Percentiles rank a stretch among this genome's conserved stretches.
Evolutionary conservation across 1,140 invertebrate species (phyloP).

Genomic region (Drosophila novamexicana): DNA sequence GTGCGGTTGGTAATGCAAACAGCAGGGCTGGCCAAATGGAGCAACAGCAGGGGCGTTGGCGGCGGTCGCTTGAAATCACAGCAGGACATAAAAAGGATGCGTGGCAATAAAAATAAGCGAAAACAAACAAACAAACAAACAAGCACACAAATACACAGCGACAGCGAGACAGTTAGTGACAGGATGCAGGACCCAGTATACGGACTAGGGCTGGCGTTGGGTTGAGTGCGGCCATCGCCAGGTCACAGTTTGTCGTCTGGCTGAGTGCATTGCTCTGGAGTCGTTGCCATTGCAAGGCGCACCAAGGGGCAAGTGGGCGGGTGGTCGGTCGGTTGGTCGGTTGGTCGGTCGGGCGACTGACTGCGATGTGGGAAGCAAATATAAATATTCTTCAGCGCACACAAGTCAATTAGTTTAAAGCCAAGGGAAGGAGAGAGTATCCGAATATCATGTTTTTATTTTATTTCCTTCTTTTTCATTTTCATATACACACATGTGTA

Average conservation of each 20-base stretch:
- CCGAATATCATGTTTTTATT: not conserved
- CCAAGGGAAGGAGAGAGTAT: slow-evolving; percentile 7
- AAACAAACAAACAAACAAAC: slow-evolving; percentile 51
- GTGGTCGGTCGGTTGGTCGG: not conserved
- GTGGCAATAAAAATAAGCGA: slow-evolving; percentile 70
- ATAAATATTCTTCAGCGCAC: slow-evolving; percentile 24
- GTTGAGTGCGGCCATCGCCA: not conserved
- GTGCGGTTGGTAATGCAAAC: slow-evolving; percentile 70
- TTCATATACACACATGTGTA: not conserved
- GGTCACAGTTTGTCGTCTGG: slow-evolving; percentile 38
- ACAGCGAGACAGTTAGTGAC: slow-evolving; percentile 11
- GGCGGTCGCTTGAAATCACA: slow-evolving; percentile 58
- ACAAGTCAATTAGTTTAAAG: slow-evolving; percentile 48
- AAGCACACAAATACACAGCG: not conserved
- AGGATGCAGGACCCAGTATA: slow-evolving; percentile 17
- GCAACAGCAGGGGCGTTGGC: slow-evolving; percentile 12
- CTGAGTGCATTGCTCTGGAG: slow-evolving; percentile 37
- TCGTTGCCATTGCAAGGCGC: slow-evolving; percentile 20
- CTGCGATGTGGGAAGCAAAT: not conserved
- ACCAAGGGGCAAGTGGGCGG: not conserved
- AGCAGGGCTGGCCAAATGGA: slow-evolving; percentile 34
- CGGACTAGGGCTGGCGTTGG: not conserved
- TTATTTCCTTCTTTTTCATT: not conserved
- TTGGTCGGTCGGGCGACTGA: not conserved
- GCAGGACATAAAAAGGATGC: slow-evolving; percentile 66